Percentiles rank a stretch among this genome's conserved stretches.
These are phyloP conservation scores for Acleris sparsana DNA, from an alignment of 2,888 invertebrate genomes.

Conservation along the genomic window DNA sequence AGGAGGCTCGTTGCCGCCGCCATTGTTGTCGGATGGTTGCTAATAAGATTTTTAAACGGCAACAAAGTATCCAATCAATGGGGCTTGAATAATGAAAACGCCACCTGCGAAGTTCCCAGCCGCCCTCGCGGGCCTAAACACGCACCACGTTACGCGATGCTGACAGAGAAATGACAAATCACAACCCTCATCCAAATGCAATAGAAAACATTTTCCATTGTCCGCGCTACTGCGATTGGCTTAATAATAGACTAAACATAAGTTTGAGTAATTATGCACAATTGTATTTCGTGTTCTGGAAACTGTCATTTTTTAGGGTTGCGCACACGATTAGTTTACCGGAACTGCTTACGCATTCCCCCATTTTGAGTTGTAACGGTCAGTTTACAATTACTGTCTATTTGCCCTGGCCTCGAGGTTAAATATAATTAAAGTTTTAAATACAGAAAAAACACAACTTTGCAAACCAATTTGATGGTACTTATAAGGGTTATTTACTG, in stretches of 20 bases:
- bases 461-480: not conserved
- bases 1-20: slow-evolving; percentile 60
- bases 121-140: slow-evolving; percentile 70
- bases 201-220: slow-evolving; percentile 53
- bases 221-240: slow-evolving; percentile 35
- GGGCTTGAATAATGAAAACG: slow-evolving; percentile 82
- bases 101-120: slow-evolving; percentile 79
- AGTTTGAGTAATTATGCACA: slow-evolving; percentile 75
- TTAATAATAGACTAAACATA: slow-evolving; percentile 58
- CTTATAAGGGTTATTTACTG: not conserved
- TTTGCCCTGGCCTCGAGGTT: slow-evolving; percentile 11
- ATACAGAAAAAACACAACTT: not conserved
- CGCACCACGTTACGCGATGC: slow-evolving; percentile 64
- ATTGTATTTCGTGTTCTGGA: slow-evolving; percentile 67
- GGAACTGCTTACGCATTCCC: slow-evolving; percentile 42
- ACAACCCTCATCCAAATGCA: slow-evolving; percentile 49
- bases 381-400: slow-evolving; percentile 20
- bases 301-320: slow-evolving; percentile 58
- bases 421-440: slow-evolving; percentile 14
- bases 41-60: slow-evolving; percentile 83
- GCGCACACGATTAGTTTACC: slow-evolving; percentile 45
- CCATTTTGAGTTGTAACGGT: slow-evolving; percentile 26
- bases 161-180: slow-evolving; percentile 49
- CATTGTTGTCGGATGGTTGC: slow-evolving; percentile 77
- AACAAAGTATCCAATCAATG: slow-evolving; percentile 84